phyloP scores from a whole-genome alignment of 2,797 vertebrate species.

The Diplodus sargus region DNA sequence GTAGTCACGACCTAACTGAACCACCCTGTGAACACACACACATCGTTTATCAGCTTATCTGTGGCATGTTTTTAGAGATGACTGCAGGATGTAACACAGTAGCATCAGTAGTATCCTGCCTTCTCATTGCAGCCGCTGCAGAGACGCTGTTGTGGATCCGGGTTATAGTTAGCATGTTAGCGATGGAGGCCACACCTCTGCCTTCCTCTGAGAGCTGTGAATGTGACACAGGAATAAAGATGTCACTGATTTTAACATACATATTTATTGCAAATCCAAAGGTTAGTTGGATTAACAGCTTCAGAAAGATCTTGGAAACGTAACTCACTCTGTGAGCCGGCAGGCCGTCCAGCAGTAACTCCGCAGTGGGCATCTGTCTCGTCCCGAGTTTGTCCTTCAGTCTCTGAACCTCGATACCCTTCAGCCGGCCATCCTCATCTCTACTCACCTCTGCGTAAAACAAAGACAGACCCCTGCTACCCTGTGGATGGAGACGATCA shows the following conservation, averaged over 20 bases:
- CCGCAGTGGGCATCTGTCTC: conserved; percentile 90
- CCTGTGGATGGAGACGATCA: conserved; percentile 69
- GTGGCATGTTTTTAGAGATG: neutral
- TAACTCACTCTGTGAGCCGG: conserved; percentile 83
- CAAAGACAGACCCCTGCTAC: conserved; percentile 87
- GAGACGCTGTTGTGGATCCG: conserved; percentile 88
- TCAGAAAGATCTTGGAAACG: neutral
- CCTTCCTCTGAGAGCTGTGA: conserved; percentile 89
- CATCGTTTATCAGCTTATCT: conserved; percentile 14
- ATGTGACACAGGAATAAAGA: conserved; percentile 1
- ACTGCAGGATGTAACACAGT: neutral
- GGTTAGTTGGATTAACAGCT: too few relatives aligned
- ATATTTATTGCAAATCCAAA: too few relatives aligned
- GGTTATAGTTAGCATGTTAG: conserved; percentile 90
- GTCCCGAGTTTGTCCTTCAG: conserved; percentile 93
- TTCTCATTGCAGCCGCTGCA: conserved; percentile 89
- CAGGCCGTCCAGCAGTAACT: conserved; percentile 88
- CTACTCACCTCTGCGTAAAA: conserved; percentile 87
- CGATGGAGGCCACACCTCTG: conserved; percentile 88
- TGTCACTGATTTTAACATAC: neutral
- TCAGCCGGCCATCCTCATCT: conserved; percentile 82
- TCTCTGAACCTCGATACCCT: conserved; percentile 88
- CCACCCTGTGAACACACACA: conserved; percentile 76
- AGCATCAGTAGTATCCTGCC: conserved; percentile 73
- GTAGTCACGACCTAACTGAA: conserved; percentile 87